phyloP scores from a whole-genome alignment of 64 coral and sea anemone genomes.

The Dendronephthya gigantea region DNA sequence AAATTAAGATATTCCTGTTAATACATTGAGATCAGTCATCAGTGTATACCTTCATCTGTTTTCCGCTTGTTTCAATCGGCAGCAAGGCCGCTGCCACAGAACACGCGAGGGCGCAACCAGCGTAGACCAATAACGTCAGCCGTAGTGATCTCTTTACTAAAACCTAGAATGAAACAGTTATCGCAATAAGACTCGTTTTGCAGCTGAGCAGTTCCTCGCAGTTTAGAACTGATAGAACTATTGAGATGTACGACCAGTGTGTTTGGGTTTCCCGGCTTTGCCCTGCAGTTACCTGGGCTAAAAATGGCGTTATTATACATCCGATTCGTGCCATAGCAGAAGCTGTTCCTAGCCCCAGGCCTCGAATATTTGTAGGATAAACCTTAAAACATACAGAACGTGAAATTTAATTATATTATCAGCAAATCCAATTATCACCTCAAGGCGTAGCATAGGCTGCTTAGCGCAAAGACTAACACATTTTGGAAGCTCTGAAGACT shows the following conservation, averaged over 20 bases:
- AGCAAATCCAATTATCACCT: too few species aligned
- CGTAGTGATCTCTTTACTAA: background rate
- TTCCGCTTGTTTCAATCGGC: background rate
- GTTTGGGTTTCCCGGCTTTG: too few species aligned
- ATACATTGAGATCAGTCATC: background rate
- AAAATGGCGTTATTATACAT: constrained; percentile 91
- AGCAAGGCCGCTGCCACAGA: background rate
- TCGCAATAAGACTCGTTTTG: too few species aligned
- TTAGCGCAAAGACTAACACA: too few species aligned
- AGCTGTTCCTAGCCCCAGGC: constrained; percentile 73
- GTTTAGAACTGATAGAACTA: too few species aligned
- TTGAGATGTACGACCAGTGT: too few species aligned
- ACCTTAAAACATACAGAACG: constrained; percentile 27
- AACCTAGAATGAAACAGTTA: constrained; percentile 5
- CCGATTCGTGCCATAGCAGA: constrained; percentile 76
- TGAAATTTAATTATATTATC: too few species aligned
- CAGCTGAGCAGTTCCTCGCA: too few species aligned
- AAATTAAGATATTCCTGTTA: background rate
- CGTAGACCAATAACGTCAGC: background rate
- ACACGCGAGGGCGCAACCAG: background rate
- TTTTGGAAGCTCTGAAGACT: too few species aligned
- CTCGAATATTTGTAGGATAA: constrained; percentile 83
- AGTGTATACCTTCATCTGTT: constrained; percentile 4
- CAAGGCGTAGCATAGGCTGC: too few species aligned
- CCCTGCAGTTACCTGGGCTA: constrained; percentile 59